Evolutionary conservation across 1,140 invertebrate species (phyloP), one percentile per base, ranked within the genome.

Genomic region (Rhizoglyphus robini): DNA sequence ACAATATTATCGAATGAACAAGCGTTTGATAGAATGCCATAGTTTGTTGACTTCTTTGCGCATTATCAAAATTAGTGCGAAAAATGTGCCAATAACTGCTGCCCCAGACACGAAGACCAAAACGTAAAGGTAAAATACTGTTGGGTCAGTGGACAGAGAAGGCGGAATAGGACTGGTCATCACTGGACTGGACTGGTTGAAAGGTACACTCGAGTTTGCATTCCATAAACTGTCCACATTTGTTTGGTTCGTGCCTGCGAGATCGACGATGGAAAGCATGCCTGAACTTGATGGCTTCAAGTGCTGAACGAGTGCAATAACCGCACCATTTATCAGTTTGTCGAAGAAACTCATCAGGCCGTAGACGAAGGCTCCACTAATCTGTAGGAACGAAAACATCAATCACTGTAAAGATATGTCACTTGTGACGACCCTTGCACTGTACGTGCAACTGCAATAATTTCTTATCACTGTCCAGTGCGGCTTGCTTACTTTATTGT

Each of bases 71-170:
- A 20, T 3, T 31, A 80, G 49, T 67, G 73, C 74, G 63, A 86
- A 30, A 4, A 87, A 75, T 47, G 85, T 86, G 20, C 88, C 71
- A 2, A 84, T 65, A 68, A 85, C 84, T 51, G 86, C 82, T 25
- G 81, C 79, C 30, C 83, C 85, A 72, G 86, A 88, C 23, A 86
- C 86, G 71, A 83, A 84, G 15, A 84, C 80, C 54, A 91, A 73
- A 3, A 88, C 83, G 69, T 84, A 79, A 73, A 85, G 79, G 74
- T 89, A 91, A 74, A 87, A 91, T 68, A 81, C 79, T 4, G 82
- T 80, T 73, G 86, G 88, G 15, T 80, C 73, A 60, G 75, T 73
- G 68, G n/a, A n/a, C n/a, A 78, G 80, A 15, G 32, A 18, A 73
- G 85, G 41, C 41, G 23, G 41, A 46, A 23, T 23, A 46, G 41